Conservation (phyloP, 1,140 invertebrate species). For the Doryteuthis pealeii region DNA sequence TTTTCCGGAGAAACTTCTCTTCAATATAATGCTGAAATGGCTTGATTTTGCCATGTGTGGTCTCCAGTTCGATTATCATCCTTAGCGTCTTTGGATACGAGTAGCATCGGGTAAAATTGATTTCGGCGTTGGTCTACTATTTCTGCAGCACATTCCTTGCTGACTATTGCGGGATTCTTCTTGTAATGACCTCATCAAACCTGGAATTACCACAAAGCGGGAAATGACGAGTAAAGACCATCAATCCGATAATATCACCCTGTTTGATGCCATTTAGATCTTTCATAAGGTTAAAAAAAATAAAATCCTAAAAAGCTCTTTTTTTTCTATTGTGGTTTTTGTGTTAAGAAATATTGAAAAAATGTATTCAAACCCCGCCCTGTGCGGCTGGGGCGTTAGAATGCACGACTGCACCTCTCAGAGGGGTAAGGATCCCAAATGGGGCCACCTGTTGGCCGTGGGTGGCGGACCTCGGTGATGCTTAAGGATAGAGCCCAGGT, state of each 20-base stretch:
- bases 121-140: constrained; percentile 80
- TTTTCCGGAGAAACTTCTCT: constrained; percentile 62
- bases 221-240: constrained; percentile 7
- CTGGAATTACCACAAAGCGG: constrained; percentile 35
- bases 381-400: no score
- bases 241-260: constrained; percentile 29
- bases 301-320: not conserved
- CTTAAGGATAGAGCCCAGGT: no score
- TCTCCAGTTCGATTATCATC: constrained; percentile 58
- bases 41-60: constrained; percentile 63
- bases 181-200: constrained; percentile 46
- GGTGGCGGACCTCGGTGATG: no score
- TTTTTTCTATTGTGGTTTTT: not conserved
- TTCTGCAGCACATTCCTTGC: constrained; percentile 78
- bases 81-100: constrained; percentile 49
- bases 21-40: constrained; percentile 63
- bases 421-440: no score
- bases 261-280: constrained; percentile 83
- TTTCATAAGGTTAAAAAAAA: constrained; percentile 73
- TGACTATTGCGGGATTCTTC: constrained; percentile 50
- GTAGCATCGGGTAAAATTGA: constrained; percentile 50
- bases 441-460: no score
- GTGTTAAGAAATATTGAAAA: no score
- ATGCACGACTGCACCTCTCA: no score
- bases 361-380: no score